Evolutionary conservation across 1,140 invertebrate genomes (phyloP), one percentile per base, ranked within the genome.

Genomic region (Megathymus violae): DNA sequence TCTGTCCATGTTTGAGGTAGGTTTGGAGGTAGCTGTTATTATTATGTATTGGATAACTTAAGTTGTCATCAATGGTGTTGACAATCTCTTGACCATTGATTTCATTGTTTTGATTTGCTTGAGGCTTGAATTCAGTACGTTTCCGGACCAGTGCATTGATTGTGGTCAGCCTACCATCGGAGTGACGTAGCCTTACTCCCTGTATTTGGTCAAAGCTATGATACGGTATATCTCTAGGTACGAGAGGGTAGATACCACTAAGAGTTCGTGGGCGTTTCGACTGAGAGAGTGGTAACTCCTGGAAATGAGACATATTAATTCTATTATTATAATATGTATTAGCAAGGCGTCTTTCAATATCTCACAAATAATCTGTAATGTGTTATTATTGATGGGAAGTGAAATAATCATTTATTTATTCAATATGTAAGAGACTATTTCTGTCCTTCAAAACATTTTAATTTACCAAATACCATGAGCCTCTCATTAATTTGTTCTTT

Each of bases 101-200:
- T 15, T 63, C 41, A 10, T 25, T 40, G 65, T 64, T 38, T 4
- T n/a, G 34, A 1, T 36, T 36, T n/a, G 34, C 1, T 38, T 38
- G 19, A 25, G 44, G 16, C 40, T 46, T 2, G 11, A n/a, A 14
- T 36, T 17, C n/a, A 3, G 15, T 50, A 14, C 56, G 17, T 59
- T 76, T 82, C 38, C 80, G 75, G 16, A 82, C 56, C 7, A 84
- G 15, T 4, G 80, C 78, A 25, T 78, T 77, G 1, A 87, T 64
- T 71, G 73, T 74, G 9, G 78, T 59, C 0, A 79, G 13, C 9
- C 64, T 78, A 4, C 84, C 82, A 14, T 87, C 82, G 6, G 54
- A 71, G 25, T 64, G 62, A 5, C 76, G 64, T 4, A 85, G 46
- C 2, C 60, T 58, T 0, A 80, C 54, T 7, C 67, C 67, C 14